These are phyloP conservation scores for Bactericera cockerelli DNA, from an alignment of 1,140 invertebrate genomes.

Conservation along the genomic window DNA sequence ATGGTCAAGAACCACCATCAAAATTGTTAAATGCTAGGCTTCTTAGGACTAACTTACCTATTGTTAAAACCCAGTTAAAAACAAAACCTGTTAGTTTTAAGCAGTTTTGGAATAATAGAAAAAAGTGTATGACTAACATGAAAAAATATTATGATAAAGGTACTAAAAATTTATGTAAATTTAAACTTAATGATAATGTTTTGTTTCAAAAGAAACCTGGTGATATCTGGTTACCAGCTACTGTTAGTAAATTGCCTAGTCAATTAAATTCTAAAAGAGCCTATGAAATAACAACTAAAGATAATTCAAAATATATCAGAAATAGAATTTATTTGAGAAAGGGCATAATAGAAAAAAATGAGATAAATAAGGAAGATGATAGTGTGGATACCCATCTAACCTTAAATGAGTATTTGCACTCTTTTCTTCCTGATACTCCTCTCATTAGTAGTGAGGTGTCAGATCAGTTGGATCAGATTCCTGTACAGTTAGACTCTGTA, in stretches of 20 bases:
- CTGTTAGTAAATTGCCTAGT: neutral
- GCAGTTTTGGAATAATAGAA: neutral
- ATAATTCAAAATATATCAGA: neutral
- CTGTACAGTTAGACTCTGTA: too few relatives aligned
- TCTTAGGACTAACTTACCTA: constrained; percentile 23
- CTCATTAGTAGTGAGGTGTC: too few relatives aligned
- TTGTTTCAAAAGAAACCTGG: constrained; percentile 26
- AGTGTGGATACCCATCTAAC: too few relatives aligned
- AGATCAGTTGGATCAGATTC: too few relatives aligned
- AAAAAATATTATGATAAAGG: neutral
- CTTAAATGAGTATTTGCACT: too few relatives aligned
- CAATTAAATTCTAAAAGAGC: neutral
- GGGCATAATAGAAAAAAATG: too few relatives aligned
- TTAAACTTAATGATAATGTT: neutral
- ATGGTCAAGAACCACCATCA: neutral
- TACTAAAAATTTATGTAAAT: neutral
- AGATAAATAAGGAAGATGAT: too few relatives aligned
- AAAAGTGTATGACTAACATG: neutral
- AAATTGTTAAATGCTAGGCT: neutral
- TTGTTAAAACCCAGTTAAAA: neutral
- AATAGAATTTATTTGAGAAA: constrained; percentile 13
- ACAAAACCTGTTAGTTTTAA: neutral
- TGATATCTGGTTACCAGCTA: constrained; percentile 22
- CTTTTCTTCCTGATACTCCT: too few relatives aligned
- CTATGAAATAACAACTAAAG: neutral